A percentile compares a stretch with the other conserved stretches of the same genome.
Evolutionary conservation across 2,888 invertebrate genomes (phyloP).

Genomic region (Tinea pellionella): DNA sequence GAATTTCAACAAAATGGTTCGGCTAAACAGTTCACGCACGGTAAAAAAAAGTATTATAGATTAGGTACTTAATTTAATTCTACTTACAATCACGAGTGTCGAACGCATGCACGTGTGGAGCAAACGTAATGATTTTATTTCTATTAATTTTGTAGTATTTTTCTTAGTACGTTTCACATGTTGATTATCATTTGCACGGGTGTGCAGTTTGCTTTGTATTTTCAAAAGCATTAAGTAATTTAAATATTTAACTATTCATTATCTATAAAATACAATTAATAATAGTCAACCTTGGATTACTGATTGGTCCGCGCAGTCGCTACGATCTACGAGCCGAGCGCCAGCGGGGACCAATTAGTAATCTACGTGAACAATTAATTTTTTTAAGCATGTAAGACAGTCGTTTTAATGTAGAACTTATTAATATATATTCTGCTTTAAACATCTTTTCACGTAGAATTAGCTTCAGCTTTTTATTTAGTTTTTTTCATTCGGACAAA

Average conservation of each 20-base stretch:
- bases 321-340: no score
- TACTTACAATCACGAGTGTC: conserved; percentile 62
- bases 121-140: conserved; percentile 27
- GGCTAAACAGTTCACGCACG: conserved; percentile 88
- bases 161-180: not conserved
- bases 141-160: conserved; percentile 18
- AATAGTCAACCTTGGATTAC: no score
- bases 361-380: no score
- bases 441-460: not conserved
- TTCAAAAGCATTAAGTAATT: not conserved
- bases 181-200: conserved; percentile 1
- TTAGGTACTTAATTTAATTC: conserved; percentile 71
- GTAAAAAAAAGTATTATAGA: conserved; percentile 80
- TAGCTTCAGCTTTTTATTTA: not conserved
- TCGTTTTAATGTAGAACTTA: not conserved
- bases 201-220: not conserved
- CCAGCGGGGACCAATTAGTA: no score
- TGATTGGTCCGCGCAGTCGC: no score
- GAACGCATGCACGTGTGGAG: conserved; percentile 65
- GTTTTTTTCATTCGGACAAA: not conserved
- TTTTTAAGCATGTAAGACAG: not conserved
- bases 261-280: no score
- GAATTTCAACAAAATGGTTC: conserved; percentile 91
- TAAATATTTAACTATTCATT: not conserved
- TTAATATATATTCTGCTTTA: not conserved